Conservation (phyloP, 2,797 vertebrate species). For the Otus scops region DNA sequence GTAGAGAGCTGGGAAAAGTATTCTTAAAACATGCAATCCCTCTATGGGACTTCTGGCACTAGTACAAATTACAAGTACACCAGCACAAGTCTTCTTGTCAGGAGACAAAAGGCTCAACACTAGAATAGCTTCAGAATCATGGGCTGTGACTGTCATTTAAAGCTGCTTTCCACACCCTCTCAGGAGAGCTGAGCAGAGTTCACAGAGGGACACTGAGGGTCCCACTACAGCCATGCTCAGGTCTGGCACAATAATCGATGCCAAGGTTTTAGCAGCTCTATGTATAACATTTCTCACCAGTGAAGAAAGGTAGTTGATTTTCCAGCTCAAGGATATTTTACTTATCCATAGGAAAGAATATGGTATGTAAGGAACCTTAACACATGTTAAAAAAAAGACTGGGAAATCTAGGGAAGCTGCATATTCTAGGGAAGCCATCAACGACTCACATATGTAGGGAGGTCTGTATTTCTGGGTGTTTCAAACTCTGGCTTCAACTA, state of each 20-base stretch:
- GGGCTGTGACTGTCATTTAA: neutral
- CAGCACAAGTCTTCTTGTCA: neutral
- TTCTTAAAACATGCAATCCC: neutral
- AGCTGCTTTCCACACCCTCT: neutral
- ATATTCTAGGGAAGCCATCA: neutral
- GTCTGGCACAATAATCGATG: accelerated
- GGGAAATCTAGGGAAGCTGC: neutral
- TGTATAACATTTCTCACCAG: neutral
- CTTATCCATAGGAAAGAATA: neutral
- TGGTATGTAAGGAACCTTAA: neutral
- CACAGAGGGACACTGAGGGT: neutral
- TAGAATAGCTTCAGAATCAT: neutral
- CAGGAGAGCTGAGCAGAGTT: neutral
- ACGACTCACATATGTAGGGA: accelerated
- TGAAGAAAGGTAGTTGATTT: neutral
- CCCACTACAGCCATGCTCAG: neutral
- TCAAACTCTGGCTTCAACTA: neutral
- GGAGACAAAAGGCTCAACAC: neutral
- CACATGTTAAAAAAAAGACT: neutral
- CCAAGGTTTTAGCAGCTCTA: neutral
- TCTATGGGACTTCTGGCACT: neutral
- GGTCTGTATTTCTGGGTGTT: neutral
- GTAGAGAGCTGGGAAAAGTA: neutral
- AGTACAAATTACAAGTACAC: neutral
- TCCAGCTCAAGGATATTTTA: neutral